Conservation (phyloP, 2,888 invertebrate genomes). For the Craniophora ligustri region DNA sequence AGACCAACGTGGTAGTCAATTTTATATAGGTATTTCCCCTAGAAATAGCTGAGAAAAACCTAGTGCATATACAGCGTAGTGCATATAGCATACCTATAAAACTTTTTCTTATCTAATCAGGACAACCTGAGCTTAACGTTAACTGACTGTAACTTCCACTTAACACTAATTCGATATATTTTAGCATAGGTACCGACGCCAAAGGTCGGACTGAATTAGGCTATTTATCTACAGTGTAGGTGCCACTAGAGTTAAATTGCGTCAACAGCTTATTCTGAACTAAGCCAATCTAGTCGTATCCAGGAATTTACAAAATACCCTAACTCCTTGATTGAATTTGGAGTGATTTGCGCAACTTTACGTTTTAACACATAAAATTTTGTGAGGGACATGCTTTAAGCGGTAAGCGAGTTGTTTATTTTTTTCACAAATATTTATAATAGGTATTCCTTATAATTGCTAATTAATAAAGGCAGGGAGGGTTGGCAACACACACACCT, state of each 20-base stretch:
- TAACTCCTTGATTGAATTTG: constrained; percentile 55
- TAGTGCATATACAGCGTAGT: too few relatives aligned
- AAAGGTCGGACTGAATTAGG: constrained; percentile 34
- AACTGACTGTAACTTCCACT: constrained; percentile 27
- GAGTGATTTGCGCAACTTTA: constrained; percentile 36
- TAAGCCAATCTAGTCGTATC: constrained; percentile 51
- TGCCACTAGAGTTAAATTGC: constrained; percentile 41
- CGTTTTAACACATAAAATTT: constrained; percentile 36
- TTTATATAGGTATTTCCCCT: too few relatives aligned
- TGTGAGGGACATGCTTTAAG: constrained; percentile 9
- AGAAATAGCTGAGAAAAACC: too few relatives aligned
- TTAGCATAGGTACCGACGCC: constrained; percentile 16
- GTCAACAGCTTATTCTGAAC: constrained; percentile 44
- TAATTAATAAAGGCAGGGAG: too few relatives aligned
- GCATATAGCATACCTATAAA: not conserved
- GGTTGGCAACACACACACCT: too few relatives aligned
- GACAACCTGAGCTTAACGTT: constrained; percentile 1
- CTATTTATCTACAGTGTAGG: constrained; percentile 52
- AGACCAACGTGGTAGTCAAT: too few relatives aligned
- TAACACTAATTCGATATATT: constrained; percentile 32
- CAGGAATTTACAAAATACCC: constrained; percentile 51
- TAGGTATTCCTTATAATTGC: too few relatives aligned
- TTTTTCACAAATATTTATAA: too few relatives aligned
- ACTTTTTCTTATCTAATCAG: not conserved
- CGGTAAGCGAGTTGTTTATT: constrained; percentile 7